These are phyloP conservation scores for Boleophthalmus pectinirostris DNA, from an alignment of 2,113 vertebrate genomes.

Conservation along the genomic window DNA sequence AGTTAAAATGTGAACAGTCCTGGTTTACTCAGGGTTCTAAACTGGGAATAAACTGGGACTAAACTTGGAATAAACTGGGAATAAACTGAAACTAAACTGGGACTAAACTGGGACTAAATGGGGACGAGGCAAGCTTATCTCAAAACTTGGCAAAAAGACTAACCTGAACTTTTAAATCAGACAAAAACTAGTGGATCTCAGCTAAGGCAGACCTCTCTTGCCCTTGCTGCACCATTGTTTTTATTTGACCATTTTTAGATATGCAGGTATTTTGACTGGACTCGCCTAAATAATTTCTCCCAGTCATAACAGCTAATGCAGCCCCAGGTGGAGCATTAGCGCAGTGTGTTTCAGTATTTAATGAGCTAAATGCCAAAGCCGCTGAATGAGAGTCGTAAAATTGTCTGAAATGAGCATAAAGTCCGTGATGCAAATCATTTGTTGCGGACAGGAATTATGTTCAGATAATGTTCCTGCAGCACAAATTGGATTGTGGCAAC, in stretches of 20 bases:
- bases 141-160: neutral
- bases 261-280: constrained; percentile 45
- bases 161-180: neutral
- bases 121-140: no score
- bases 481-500: constrained; percentile 16
- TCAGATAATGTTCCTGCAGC: constrained; percentile 12
- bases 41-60: neutral
- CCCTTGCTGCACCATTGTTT: constrained; percentile 44
- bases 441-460: constrained; percentile 19
- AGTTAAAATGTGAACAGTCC: no score
- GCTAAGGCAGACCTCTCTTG: neutral
- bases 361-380: constrained; percentile 50
- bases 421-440: constrained; percentile 26
- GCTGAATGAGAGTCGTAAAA: constrained; percentile 28
- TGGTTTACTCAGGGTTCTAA: no score
- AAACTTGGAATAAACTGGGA: no score
- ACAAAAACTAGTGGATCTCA: neutral
- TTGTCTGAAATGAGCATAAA: constrained; percentile 28
- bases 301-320: constrained; percentile 38
- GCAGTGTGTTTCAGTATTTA: constrained; percentile 63
- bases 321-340: constrained; percentile 43
- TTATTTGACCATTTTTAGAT: constrained; percentile 22
- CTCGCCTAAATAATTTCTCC: constrained; percentile 49
- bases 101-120: neutral
- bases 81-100: neutral